These are phyloP conservation scores for Idaea straminata DNA, from an alignment of 2,888 invertebrate genomes.

Conservation along the genomic window DNA sequence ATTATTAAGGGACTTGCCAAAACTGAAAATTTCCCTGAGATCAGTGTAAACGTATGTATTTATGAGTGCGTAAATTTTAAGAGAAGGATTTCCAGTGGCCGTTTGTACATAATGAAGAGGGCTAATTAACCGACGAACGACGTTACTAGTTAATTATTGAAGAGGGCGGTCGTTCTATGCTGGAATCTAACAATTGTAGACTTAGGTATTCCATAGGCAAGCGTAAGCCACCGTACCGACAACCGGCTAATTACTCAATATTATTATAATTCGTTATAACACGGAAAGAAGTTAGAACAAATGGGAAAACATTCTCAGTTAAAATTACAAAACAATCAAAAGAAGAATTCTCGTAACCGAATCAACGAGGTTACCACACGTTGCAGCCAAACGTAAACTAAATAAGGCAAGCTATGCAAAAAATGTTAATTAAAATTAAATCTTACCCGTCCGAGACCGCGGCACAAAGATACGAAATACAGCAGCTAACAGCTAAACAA, in stretches of 20 bases:
- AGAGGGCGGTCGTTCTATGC: neutral
- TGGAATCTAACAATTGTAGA: neutral
- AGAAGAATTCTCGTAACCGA: neutral
- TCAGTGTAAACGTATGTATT: slow-evolving; percentile 62
- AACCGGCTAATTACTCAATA: too few species aligned
- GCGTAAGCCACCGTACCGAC: too few species aligned
- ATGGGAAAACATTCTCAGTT: neutral
- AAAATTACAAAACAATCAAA: slow-evolving; percentile 1
- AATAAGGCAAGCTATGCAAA: slow-evolving; percentile 55
- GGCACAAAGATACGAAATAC: slow-evolving; percentile 39
- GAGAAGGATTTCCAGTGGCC: slow-evolving; percentile 63
- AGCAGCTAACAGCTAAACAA: slow-evolving; percentile 36
- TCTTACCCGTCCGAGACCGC: slow-evolving; percentile 36
- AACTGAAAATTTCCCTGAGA: slow-evolving; percentile 73
- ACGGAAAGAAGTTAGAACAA: neutral
- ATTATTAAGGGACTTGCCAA: slow-evolving; percentile 55
- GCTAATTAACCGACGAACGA: slow-evolving; percentile 70
- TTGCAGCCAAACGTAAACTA: slow-evolving; percentile 61
- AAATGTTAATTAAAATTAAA: slow-evolving; percentile 47
- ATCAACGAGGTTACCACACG: slow-evolving; percentile 1
- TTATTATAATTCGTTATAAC: neutral
- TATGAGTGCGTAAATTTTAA: slow-evolving; percentile 68
- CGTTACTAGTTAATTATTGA: neutral
- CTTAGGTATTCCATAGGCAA: neutral
- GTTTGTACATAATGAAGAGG: slow-evolving; percentile 74